Percentiles rank a stretch among this genome's conserved stretches.
phyloP scores from a whole-genome alignment of 2,888 invertebrate species.

The Nomada flava region DNA sequence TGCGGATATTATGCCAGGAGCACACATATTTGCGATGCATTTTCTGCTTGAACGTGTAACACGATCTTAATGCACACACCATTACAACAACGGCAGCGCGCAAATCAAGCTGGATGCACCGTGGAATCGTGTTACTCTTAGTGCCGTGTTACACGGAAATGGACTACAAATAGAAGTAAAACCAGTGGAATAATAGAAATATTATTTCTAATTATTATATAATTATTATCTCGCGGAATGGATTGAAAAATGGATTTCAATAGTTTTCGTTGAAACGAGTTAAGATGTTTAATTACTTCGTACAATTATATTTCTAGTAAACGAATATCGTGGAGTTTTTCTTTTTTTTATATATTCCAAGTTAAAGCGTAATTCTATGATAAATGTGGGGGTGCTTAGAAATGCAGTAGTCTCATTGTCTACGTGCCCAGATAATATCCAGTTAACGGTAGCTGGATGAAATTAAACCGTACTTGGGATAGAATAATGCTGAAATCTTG shows the following conservation, averaged over 20 bases:
- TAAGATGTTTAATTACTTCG: neutral
- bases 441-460: constrained; percentile 47
- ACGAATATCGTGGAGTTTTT: too few species aligned
- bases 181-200: constrained; percentile 46
- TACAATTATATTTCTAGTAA: neutral
- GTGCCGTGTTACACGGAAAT: constrained; percentile 48
- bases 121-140: constrained; percentile 53
- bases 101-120: constrained; percentile 40
- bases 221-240: neutral
- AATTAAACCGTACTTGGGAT: constrained; percentile 28
- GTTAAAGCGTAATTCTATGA: constrained; percentile 1
- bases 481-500: constrained; percentile 23
- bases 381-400: constrained; percentile 24
- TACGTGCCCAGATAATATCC: constrained; percentile 29
- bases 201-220: constrained; percentile 30
- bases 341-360: too few species aligned
- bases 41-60: constrained; percentile 54
- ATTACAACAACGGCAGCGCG: constrained; percentile 9
- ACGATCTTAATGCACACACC: constrained; percentile 39
- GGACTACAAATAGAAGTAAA: constrained; percentile 35
- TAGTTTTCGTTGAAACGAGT: neutral
- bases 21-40: constrained; percentile 53
- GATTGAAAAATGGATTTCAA: neutral
- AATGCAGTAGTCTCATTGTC: constrained; percentile 28
- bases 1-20: constrained; percentile 58